phyloP scores from a whole-genome alignment of 1,140 invertebrate species.

The Conus betulinus region DNA sequence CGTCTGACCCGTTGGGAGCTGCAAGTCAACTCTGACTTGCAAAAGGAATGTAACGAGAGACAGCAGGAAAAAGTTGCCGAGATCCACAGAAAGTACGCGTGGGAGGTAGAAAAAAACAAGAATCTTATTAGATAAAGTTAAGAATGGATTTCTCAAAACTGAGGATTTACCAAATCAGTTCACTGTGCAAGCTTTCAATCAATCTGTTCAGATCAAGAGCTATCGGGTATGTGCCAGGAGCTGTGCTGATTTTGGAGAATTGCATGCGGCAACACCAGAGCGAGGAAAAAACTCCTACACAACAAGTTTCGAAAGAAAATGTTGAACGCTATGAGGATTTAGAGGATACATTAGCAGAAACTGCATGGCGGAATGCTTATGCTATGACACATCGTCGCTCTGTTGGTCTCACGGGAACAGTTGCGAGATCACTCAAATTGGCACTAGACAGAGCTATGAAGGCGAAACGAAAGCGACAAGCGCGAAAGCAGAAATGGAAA shows the following conservation, averaged over 20 bases:
- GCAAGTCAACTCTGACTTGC: neutral
- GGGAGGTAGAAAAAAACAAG: neutral
- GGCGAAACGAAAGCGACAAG: neutral
- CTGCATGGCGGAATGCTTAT: neutral
- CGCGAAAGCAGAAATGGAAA: neutral
- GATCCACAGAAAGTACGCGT: neutral
- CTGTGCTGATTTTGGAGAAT: neutral
- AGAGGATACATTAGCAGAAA: neutral
- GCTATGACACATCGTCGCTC: neutral
- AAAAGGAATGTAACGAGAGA: neutral
- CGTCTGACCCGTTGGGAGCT: neutral
- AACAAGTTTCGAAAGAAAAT: neutral
- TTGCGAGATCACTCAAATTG: neutral
- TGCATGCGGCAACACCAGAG: neutral
- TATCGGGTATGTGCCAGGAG: neutral
- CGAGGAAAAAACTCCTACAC: neutral
- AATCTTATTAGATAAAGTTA: neutral
- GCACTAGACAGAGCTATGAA: slow-evolving; percentile 5
- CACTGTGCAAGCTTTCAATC: neutral
- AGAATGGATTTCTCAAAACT: neutral
- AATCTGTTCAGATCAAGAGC: neutral
- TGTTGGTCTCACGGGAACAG: neutral
- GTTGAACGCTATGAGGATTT: neutral
- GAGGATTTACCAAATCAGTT: neutral
- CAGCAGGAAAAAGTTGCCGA: neutral